Conservation (phyloP, 1,140 invertebrate species). For the Brachionus koreanus region DNA sequence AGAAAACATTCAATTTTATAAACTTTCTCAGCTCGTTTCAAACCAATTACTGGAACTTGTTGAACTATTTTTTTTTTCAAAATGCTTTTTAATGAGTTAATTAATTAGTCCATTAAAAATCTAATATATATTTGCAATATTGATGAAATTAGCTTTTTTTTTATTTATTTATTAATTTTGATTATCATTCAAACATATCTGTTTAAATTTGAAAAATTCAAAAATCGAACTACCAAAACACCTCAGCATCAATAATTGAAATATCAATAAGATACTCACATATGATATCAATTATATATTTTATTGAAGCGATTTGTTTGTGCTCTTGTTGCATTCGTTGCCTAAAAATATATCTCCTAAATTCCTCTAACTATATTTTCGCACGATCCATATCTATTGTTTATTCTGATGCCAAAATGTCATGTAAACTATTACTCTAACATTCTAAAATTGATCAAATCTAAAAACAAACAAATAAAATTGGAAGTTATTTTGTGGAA, state of each 20-base stretch:
- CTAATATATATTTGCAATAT: not conserved
- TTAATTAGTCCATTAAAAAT: constrained; percentile 21
- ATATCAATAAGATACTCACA: constrained; percentile 3
- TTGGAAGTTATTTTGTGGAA: not conserved
- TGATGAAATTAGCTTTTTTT: constrained; percentile 20
- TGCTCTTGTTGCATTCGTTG: not conserved
- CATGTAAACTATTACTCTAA: constrained; percentile 35
- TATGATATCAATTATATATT: constrained; percentile 28
- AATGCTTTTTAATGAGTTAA: not conserved
- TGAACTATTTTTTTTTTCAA: not conserved
- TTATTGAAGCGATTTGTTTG: constrained; percentile 38
- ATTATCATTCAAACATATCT: constrained; percentile 39
- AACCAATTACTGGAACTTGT: constrained; percentile 1
- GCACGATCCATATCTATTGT: not conserved
- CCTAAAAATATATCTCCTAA: not conserved
- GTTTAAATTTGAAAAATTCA: not conserved
- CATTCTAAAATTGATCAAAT: not conserved
- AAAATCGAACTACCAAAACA: not conserved
- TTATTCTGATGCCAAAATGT: constrained; percentile 23
- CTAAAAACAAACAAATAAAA: constrained; percentile 7
- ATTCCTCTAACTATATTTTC: not conserved
- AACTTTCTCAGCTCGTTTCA: constrained; percentile 15
- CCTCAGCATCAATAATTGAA: constrained; percentile 9
- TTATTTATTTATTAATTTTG: constrained; percentile 18
- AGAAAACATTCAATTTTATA: constrained; percentile 18